Evolutionary conservation across 1,140 invertebrate genomes (phyloP).

Genomic region (Papilio polytes): DNA sequence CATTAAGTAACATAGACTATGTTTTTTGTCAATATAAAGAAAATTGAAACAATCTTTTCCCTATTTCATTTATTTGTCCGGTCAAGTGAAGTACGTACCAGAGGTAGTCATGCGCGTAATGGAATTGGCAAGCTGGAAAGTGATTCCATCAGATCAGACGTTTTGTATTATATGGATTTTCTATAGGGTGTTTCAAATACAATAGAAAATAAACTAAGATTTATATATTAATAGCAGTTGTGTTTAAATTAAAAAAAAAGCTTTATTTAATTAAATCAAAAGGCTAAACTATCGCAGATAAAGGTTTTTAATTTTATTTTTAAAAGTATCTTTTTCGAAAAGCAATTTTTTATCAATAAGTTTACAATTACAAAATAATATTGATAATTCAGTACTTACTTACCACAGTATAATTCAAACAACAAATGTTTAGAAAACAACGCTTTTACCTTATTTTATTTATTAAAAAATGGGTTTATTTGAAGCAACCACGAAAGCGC

Average conservation of each 20-base stretch:
- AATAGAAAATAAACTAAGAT: too few relatives aligned
- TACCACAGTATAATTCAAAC: neutral
- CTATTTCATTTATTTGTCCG: constrained; percentile 1
- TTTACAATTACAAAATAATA: neutral
- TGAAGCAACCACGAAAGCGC: neutral
- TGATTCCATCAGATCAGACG: neutral
- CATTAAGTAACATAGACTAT: too few relatives aligned
- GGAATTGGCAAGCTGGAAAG: neutral
- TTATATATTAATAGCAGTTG: too few relatives aligned
- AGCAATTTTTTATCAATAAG: too few relatives aligned
- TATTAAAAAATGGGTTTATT: neutral
- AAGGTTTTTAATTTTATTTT: too few relatives aligned
- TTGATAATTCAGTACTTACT: neutral
- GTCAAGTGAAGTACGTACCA: neutral
- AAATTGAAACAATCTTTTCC: neutral
- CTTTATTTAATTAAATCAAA: too few relatives aligned
- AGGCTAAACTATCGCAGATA: too few relatives aligned
- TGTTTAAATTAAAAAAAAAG: too few relatives aligned
- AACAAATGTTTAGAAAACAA: neutral
- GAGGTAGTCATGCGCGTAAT: constrained; percentile 8
- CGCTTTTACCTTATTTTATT: neutral
- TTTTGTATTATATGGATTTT: neutral
- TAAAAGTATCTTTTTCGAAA: too few relatives aligned
- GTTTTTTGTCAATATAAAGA: neutral
- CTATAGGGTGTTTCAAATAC: neutral